These are phyloP conservation scores for Lepidostoma basale DNA, from an alignment of 1,140 invertebrate species.

Conservation along the genomic window DNA sequence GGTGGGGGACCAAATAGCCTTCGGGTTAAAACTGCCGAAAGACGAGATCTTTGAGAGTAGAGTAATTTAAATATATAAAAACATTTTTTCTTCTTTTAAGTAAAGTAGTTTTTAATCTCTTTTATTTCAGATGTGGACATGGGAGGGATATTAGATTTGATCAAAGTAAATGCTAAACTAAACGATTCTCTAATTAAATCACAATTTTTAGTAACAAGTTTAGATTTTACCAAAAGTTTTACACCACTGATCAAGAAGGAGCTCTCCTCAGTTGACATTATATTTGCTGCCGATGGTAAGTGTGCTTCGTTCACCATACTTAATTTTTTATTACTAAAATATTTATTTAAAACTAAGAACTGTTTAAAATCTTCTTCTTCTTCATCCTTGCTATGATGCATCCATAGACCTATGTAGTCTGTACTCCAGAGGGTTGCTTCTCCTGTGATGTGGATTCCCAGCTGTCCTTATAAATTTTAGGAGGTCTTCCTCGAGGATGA, in stretches of 20 bases:
- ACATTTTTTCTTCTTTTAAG: not conserved
- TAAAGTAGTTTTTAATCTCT: not conserved
- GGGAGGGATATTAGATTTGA: constrained; percentile 75
- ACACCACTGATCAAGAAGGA: constrained; percentile 59
- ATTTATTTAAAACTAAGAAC: not conserved
- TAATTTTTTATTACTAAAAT: not conserved
- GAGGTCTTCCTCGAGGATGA: too few relatives aligned
- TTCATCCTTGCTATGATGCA: too few relatives aligned
- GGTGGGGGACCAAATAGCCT: too few relatives aligned
- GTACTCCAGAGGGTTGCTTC: too few relatives aligned
- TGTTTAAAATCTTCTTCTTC: not conserved
- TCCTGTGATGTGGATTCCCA: too few relatives aligned
- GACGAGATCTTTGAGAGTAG: too few relatives aligned
- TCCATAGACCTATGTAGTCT: too few relatives aligned
- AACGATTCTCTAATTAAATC: constrained; percentile 66
- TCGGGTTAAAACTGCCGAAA: too few relatives aligned
- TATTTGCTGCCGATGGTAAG: constrained; percentile 81
- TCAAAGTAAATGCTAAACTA: constrained; percentile 70
- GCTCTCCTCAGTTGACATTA: constrained; percentile 63
- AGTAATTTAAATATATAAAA: not conserved
- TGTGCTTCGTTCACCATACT: constrained; percentile 28
- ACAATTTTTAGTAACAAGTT: constrained; percentile 61
- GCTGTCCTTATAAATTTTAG: too few relatives aligned
- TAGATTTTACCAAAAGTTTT: constrained; percentile 74
- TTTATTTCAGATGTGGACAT: constrained; percentile 74